Percentiles rank a stretch among this genome's conserved stretches.
Conservation (phyloP, 2,888 invertebrate genomes). For the Trissolcus brochymenae region DNA sequence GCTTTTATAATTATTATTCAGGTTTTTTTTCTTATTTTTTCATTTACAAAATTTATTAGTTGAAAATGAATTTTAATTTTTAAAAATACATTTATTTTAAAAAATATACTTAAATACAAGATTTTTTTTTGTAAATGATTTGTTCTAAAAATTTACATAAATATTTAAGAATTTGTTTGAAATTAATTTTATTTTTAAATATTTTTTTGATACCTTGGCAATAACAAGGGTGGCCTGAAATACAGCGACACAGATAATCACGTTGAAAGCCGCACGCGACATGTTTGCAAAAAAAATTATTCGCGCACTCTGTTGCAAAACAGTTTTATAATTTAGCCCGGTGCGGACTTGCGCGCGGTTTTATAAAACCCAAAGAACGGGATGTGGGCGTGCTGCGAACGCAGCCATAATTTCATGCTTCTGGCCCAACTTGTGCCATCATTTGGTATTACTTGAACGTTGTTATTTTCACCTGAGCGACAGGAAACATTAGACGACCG, state of each 20-base stretch:
- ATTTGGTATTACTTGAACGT: conserved; percentile 23
- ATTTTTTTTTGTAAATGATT: no score
- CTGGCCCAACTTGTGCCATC: conserved; percentile 29
- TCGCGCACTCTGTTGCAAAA: no score
- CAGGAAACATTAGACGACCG: conserved; percentile 55
- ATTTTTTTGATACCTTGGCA: conserved; percentile 5
- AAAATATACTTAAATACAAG: no score
- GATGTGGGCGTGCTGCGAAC: conserved; percentile 68
- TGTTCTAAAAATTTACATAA: no score
- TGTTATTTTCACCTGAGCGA: conserved; percentile 61
- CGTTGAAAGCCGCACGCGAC: not conserved
- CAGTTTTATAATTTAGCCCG: not conserved
- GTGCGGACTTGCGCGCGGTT: conserved; percentile 6
- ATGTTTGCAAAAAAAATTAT: not conserved
- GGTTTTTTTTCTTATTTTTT: no score
- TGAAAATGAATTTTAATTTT: no score
- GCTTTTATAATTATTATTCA: no score
- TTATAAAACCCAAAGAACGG: conserved; percentile 68
- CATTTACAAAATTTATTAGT: no score
- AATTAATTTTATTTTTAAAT: no score
- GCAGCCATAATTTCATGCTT: conserved; percentile 61
- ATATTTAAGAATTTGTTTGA: no score
- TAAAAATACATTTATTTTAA: no score
- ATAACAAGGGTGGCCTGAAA: not conserved
- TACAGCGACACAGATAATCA: not conserved